phyloP scores from a whole-genome alignment of 1,140 invertebrate genomes.

The Eriosoma lanigerum region DNA sequence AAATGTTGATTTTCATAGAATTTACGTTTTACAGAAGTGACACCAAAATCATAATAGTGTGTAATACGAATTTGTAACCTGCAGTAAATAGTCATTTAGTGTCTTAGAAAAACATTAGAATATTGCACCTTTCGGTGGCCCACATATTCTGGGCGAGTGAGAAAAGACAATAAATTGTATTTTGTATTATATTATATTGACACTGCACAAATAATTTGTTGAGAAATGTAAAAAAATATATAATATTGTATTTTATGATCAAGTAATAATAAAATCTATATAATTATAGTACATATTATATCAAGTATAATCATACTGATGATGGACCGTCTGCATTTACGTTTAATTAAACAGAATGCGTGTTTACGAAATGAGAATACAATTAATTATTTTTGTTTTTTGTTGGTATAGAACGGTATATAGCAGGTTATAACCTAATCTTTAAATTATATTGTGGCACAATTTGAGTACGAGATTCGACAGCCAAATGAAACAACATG shows the following conservation, averaged over 20 bases:
- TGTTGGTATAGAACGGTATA: too few relatives aligned
- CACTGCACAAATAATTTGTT: too few relatives aligned
- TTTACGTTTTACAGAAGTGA: too few relatives aligned
- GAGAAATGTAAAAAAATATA: neutral
- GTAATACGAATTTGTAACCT: too few relatives aligned
- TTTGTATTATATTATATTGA: neutral
- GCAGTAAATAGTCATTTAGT: neutral
- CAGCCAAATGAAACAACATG: neutral
- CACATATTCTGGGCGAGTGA: neutral
- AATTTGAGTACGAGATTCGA: neutral
- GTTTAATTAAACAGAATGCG: neutral
- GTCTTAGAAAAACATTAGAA: neutral
- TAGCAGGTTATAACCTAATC: neutral
- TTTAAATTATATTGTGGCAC: neutral
- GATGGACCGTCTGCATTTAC: neutral
- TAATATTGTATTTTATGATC: neutral
- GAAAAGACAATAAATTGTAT: neutral
- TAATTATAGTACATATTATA: neutral
- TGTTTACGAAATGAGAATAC: neutral
- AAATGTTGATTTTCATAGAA: too few relatives aligned
- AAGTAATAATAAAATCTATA: neutral
- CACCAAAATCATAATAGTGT: too few relatives aligned
- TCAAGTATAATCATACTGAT: neutral
- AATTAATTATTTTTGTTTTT: neutral
- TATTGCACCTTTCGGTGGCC: neutral